These are phyloP conservation scores for Ardeotis arabs DNA, from an alignment of 2,113 vertebrate genomes.

Conservation along the genomic window DNA sequence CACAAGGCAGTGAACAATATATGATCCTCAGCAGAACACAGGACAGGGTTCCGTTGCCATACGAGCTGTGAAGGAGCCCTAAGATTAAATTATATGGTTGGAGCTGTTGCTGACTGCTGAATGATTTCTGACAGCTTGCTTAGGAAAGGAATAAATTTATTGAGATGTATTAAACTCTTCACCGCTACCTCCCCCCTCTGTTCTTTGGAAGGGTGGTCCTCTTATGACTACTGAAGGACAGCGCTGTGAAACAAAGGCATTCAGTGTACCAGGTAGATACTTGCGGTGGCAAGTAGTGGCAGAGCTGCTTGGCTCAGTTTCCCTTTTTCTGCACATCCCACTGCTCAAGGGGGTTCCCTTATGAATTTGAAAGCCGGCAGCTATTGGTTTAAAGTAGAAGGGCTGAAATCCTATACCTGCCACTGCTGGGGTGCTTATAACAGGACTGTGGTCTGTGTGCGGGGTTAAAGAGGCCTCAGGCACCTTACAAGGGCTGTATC, in stretches of 20 bases:
- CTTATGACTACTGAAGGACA: not conserved
- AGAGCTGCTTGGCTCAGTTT: not conserved
- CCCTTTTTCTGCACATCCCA: not conserved
- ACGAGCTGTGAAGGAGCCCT: not conserved
- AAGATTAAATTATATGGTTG: constrained; percentile 15
- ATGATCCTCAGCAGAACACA: not conserved
- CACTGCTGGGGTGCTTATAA: not conserved
- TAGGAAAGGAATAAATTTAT: not conserved
- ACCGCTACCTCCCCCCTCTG: not conserved
- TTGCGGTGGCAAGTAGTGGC: not conserved
- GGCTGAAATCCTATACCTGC: not conserved
- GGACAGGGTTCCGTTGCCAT: not conserved
- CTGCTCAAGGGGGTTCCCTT: not conserved
- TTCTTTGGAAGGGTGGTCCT: not conserved
- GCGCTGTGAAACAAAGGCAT: not conserved
- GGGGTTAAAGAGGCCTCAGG: not conserved
- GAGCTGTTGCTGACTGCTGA: not conserved
- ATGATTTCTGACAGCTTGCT: constrained; percentile 27
- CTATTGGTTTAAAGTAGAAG: not conserved
- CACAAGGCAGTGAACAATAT: not conserved
- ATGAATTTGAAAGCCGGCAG: not conserved
- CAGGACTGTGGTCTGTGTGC: not conserved
- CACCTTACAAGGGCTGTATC: not conserved
- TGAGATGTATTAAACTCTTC: not conserved
- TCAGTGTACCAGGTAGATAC: not conserved